Percentiles rank a stretch among this genome's conserved stretches.
Evolutionary conservation across 2,888 invertebrate genomes (phyloP).

Genomic region (Metallyticus violacea): DNA sequence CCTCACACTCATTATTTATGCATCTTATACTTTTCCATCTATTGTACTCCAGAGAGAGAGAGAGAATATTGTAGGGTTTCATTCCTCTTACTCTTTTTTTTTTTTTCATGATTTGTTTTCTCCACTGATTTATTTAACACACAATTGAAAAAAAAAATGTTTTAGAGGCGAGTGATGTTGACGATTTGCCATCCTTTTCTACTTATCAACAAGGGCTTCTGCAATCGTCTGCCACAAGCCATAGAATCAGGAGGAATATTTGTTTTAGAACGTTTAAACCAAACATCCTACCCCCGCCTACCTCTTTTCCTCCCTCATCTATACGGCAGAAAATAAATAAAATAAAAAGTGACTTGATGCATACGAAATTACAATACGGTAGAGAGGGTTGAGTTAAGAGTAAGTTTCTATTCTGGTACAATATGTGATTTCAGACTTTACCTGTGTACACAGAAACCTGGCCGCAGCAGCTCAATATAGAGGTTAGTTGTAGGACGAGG

Average conservation of each 20-base stretch:
- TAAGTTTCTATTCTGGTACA: slow-evolving; percentile 1
- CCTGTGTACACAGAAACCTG: slow-evolving; percentile 1
- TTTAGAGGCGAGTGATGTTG: neutral
- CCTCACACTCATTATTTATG: neutral
- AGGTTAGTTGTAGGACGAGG: neutral
- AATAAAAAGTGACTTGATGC: slow-evolving; percentile 18
- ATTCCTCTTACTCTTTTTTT: neutral
- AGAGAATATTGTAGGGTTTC: neutral
- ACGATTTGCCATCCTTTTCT: neutral
- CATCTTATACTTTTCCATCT: neutral
- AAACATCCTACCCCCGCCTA: slow-evolving; percentile 5
- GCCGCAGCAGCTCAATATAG: slow-evolving; percentile 3
- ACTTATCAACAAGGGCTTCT: neutral
- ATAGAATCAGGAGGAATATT: slow-evolving; percentile 10
- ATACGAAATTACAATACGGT: neutral
- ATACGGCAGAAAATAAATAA: slow-evolving; percentile 1
- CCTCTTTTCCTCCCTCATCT: neutral
- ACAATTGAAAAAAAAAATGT: slow-evolving; percentile 14
- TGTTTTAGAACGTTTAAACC: slow-evolving; percentile 14
- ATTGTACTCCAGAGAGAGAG: neutral
- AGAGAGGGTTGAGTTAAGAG: neutral
- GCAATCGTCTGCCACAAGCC: neutral
- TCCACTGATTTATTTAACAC: slow-evolving; percentile 8
- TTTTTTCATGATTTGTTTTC: neutral
- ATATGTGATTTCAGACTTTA: slow-evolving; percentile 18